Evolutionary conservation across 2,888 invertebrate genomes (phyloP).

Genomic region (Hirtodrosophila duncani): DNA sequence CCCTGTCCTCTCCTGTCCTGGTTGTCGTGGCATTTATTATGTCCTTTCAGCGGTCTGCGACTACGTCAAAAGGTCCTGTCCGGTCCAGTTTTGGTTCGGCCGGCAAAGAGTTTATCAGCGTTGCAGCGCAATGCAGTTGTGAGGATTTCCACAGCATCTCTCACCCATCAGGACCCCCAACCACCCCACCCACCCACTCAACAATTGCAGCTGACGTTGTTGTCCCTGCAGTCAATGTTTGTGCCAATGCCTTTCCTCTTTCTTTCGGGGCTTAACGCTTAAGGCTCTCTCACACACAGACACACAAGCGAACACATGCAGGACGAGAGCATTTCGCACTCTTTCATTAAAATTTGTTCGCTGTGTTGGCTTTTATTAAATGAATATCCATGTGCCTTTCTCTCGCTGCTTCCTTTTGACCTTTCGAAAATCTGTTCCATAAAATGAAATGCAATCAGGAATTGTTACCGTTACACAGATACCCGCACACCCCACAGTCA

Average conservation of each 20-base stretch:
- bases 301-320: slow-evolving; percentile 3
- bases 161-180: slow-evolving; percentile 3
- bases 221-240: slow-evolving; percentile 20
- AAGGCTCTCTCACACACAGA: slow-evolving; percentile 25
- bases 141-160: slow-evolving; percentile 1
- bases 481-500: neutral
- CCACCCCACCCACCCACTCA: slow-evolving; percentile 7
- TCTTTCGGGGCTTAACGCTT: slow-evolving; percentile 10
- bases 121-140: slow-evolving; percentile 23
- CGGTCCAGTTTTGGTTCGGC: too few species aligned
- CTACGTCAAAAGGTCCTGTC: slow-evolving; percentile 54
- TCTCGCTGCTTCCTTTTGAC: neutral
- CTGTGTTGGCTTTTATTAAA: slow-evolving; percentile 66
- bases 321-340: slow-evolving; percentile 33
- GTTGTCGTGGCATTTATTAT: slow-evolving; percentile 53
- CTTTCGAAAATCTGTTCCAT: slow-evolving; percentile 24
- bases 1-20: neutral
- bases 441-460: slow-evolving; percentile 53
- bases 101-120: slow-evolving; percentile 63
- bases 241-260: slow-evolving; percentile 10
- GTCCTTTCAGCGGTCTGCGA: slow-evolving; percentile 53
- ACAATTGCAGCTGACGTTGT: too few species aligned
- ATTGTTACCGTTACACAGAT: slow-evolving; percentile 24
- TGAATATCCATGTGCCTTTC: slow-evolving; percentile 48
- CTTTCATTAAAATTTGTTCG: slow-evolving; percentile 63